These are phyloP conservation scores for Saccostrea echinata DNA, from an alignment of 1,140 invertebrate genomes.

Conservation along the genomic window DNA sequence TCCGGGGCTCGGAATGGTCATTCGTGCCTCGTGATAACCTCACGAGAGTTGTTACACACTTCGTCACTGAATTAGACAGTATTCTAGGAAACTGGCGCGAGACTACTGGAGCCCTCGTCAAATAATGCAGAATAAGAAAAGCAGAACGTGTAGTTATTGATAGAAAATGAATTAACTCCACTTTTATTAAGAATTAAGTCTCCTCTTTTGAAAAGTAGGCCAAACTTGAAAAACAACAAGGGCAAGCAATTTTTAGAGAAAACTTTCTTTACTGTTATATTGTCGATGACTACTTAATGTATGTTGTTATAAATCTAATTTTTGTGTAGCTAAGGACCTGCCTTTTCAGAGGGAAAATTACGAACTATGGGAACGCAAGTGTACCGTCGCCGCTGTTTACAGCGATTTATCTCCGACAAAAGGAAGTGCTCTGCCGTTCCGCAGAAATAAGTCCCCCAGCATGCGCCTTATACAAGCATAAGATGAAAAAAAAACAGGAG, in stretches of 20 bases:
- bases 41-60: not conserved
- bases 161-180: not conserved
- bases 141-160: not conserved
- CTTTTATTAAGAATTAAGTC: not conserved
- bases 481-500: not conserved
- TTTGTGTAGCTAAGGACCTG: not conserved
- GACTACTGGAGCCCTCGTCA: not conserved
- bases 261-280: not conserved
- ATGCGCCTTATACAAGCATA: not conserved
- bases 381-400: not conserved
- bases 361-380: not conserved
- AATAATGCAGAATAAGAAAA: not conserved
- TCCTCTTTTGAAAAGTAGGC: not conserved
- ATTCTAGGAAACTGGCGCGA: not conserved
- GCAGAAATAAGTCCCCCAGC: not conserved
- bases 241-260: not conserved
- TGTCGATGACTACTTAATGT: not conserved
- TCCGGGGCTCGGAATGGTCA: constrained; percentile 24
- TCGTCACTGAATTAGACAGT: constrained; percentile 11
- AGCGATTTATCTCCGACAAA: not conserved
- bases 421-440: constrained; percentile 20
- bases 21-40: constrained; percentile 13
- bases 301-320: not conserved
- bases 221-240: not conserved
- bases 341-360: not conserved